Base-by-base conservation (phyloP, 1,140 invertebrate genomes). In the Megalonaias nervosa region DNA sequence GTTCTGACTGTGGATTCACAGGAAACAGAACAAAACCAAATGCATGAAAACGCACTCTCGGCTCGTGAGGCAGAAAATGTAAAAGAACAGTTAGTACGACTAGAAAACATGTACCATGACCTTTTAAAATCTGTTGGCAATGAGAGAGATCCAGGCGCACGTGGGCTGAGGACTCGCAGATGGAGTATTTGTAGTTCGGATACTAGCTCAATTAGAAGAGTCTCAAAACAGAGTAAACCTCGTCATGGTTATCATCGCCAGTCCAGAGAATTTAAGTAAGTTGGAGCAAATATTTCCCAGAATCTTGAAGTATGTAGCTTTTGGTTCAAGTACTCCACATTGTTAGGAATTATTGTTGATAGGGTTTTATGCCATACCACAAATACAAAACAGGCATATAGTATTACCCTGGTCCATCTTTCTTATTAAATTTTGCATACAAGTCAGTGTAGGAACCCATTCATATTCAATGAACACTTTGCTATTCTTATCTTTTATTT, bases 21-120 rank as follows among this genome's bases (percentile, higher is more conserved):
- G 73, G 78, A 84, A 71, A 79, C 78, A 0, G 80, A 80, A 26
- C 75, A 77, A 38, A 75, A 64, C n/a, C 73, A 82, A 58, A 75
- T 66, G 11, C 72, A 73, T 31, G 79, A 77, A 60, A 77, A 85
- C 38, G 55, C 71, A 2, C 70, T 80, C 5, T 70, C 75, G 0
- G 71, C 77, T 5, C 57, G 58, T 6, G 71, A 78, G 67, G 67
- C 66, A n/a, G 66, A 38, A 1, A 61, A 58, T 12, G 76, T 83
- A 56, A 66, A 77, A 59, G 69, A 95, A 75, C 96, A 97, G 86
- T 90, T 98, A 23, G 94, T 96, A 85, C 95, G 95, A 1, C 92
- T 98, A 15, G 96, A 97, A 92, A 94, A 93, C 76, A 97, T 97
- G 96, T 97, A 98, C 86, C 94, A 94, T 15, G 94, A 95, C 91